These are phyloP conservation scores for Microctenopoma lineatum DNA, from an alignment of 2,797 vertebrate genomes.

Conservation along the genomic window DNA sequence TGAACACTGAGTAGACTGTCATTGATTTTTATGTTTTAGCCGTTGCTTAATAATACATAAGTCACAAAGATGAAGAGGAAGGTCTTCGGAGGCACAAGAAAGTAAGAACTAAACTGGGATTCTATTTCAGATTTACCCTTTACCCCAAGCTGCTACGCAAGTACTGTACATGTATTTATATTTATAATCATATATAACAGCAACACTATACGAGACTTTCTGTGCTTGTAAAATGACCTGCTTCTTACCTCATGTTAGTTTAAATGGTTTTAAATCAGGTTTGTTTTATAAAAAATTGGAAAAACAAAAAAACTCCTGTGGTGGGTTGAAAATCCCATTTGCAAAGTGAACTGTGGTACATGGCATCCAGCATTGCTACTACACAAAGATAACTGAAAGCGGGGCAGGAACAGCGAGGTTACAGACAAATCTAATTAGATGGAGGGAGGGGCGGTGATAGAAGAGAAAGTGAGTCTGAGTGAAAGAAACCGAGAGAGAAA, in stretches of 20 bases:
- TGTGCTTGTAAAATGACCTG: slow-evolving; percentile 30
- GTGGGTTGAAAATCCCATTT: slow-evolving; percentile 71
- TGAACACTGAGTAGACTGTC: slow-evolving; percentile 34
- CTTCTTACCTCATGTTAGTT: slow-evolving; percentile 40
- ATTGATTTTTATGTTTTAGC: slow-evolving; percentile 54
- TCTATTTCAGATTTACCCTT: slow-evolving; percentile 66
- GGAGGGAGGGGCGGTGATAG: slow-evolving; percentile 55
- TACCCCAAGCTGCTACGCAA: slow-evolving; percentile 62
- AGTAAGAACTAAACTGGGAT: slow-evolving; percentile 57
- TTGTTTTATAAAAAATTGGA: slow-evolving; percentile 36
- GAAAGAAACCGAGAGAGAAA: slow-evolving; percentile 28
- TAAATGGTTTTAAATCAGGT: slow-evolving; percentile 47
- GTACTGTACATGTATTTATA: slow-evolving; percentile 47
- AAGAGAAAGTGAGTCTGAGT: slow-evolving; percentile 34
- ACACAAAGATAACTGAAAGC: slow-evolving; percentile 68
- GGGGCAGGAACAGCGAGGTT: slow-evolving; percentile 67
- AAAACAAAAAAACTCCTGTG: slow-evolving; percentile 28
- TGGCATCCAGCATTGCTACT: slow-evolving; percentile 61
- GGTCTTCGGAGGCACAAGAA: slow-evolving; percentile 47
- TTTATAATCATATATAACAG: slow-evolving; percentile 27
- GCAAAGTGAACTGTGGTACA: slow-evolving; percentile 53
- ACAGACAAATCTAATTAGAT: slow-evolving; percentile 74
- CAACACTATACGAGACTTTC: slow-evolving; percentile 21
- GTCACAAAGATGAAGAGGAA: slow-evolving; percentile 59
- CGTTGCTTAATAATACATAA: slow-evolving; percentile 69